Conservation (phyloP, 2,113 vertebrate genomes). For the Neoarius graeffei region DNA sequence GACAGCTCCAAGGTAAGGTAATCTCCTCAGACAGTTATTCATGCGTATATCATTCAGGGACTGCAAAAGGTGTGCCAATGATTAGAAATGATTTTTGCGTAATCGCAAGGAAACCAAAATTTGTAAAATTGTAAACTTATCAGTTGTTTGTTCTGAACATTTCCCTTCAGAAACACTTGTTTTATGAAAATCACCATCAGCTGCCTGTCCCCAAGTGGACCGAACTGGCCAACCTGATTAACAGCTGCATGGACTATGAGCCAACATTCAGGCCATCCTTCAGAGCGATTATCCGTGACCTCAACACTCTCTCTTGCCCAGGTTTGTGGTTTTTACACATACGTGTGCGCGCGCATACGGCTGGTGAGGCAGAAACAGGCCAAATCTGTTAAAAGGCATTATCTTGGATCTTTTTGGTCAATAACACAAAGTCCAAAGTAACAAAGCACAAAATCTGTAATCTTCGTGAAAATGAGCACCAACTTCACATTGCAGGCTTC, state of each 20-base stretch:
- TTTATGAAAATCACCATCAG: slow-evolving; percentile 94
- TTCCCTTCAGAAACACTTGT: slow-evolving; percentile 83
- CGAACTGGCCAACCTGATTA: slow-evolving; percentile 95
- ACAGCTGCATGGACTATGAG: slow-evolving; percentile 97
- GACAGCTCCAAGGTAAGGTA: slow-evolving; percentile 85
- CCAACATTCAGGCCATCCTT: slow-evolving; percentile 90
- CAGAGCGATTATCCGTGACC: slow-evolving; percentile 91
- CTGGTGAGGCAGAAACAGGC: neutral
- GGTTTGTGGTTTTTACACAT: slow-evolving; percentile 69
- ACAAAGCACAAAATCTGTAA: neutral
- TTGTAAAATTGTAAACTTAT: neutral
- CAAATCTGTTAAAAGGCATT: neutral
- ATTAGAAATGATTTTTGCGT: neutral
- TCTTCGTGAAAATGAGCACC: neutral
- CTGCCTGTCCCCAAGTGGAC: slow-evolving; percentile 96
- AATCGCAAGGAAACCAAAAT: neutral
- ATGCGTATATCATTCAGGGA: neutral
- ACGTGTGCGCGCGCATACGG: neutral
- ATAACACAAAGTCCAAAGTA: too few relatives aligned
- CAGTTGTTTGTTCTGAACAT: neutral
- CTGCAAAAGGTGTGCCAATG: neutral
- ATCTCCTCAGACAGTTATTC: neutral
- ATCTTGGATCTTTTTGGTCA: neutral
- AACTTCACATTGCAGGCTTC: neutral
- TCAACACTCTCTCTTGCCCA: slow-evolving; percentile 96